Conservation (phyloP, 2,797 vertebrate genomes). For the Hapalemur alaotrensis region DNA sequence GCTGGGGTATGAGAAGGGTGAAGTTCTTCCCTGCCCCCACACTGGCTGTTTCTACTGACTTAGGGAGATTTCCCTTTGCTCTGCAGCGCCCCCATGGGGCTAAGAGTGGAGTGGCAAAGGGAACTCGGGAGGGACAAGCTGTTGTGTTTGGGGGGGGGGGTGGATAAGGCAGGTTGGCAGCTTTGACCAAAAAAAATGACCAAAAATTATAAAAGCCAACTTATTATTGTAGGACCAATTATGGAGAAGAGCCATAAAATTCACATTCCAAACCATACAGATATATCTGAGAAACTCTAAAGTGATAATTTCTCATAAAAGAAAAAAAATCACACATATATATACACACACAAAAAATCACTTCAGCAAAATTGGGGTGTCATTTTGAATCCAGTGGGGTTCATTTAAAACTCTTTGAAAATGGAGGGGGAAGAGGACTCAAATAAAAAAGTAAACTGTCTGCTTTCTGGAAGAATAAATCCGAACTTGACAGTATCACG, state of each 20-base stretch:
- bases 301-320: not conserved
- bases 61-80: conserved; percentile 68
- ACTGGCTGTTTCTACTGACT: not conserved
- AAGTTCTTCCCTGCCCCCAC: conserved; percentile 72
- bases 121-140: not conserved
- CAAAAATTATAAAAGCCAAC: not conserved
- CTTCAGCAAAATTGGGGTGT: not conserved
- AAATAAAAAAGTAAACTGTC: not conserved
- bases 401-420: conserved; percentile 41
- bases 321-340: not conserved
- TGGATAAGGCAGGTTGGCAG: not conserved
- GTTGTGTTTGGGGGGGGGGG: not conserved
- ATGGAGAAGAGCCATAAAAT: not conserved
- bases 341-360: conserved; percentile 18
- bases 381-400: conserved; percentile 26
- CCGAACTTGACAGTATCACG: not conserved
- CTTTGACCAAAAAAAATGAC: not conserved
- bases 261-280: not conserved
- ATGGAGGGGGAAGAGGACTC: not conserved
- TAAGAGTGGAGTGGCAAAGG: not conserved
- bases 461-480: not conserved
- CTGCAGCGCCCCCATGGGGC: conserved; percentile 67
- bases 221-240: not conserved
- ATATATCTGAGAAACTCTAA: not conserved
- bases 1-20: conserved; percentile 17